Percentiles rank a stretch among this genome's conserved stretches.
Evolutionary conservation across 2,113 vertebrate species (phyloP).

Genomic region (Strigops habroptila): DNA sequence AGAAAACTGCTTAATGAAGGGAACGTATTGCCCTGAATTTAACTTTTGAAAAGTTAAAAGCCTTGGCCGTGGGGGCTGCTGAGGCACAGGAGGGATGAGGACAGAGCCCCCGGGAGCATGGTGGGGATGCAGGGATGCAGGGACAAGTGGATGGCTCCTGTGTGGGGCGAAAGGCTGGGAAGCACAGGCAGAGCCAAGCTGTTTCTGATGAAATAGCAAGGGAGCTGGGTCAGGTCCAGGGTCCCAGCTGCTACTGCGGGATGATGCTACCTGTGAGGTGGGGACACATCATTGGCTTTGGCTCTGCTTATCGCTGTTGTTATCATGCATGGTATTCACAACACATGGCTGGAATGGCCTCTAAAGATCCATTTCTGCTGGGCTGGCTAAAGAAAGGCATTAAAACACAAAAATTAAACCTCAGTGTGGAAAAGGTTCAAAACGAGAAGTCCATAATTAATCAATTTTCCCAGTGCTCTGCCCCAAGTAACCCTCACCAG

Average conservation of each 20-base stretch:
- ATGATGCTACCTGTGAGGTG: accelerated
- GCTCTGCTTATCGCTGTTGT: background rate
- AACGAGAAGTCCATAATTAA: accelerated
- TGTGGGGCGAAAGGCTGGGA: background rate
- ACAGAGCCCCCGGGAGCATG: background rate
- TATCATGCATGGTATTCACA: too few species aligned
- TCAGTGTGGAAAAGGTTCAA: background rate
- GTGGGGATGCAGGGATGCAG: background rate
- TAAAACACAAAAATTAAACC: background rate
- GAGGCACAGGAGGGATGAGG: background rate
- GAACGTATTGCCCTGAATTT: background rate
- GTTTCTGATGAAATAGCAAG: too few species aligned
- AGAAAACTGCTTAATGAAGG: background rate
- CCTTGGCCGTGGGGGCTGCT: background rate
- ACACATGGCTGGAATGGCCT: background rate
- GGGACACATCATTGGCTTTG: too few species aligned
- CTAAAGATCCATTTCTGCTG: background rate
- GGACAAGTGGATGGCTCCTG: background rate
- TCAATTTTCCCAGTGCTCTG: background rate
- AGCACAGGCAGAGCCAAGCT: background rate
- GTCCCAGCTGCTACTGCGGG: background rate
- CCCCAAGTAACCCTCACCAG: background rate
- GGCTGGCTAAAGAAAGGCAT: background rate
- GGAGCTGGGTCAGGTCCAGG: background rate
- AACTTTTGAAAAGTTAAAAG: background rate